Evolutionary conservation across 1,140 invertebrate species (phyloP).

Genomic region (Heliconius hewitsoni): DNA sequence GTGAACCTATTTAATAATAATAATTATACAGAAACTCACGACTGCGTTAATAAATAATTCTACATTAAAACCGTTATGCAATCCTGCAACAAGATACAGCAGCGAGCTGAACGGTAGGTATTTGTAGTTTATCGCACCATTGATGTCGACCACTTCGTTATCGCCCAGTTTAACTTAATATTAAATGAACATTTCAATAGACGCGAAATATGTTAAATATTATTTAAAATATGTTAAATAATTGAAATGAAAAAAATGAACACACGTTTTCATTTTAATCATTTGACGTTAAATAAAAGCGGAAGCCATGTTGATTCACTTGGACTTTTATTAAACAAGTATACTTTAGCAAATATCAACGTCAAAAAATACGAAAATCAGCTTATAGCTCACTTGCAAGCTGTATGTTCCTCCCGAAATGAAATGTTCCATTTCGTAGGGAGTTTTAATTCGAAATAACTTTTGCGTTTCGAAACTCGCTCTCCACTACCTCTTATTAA

Average conservation of each 20-base stretch:
- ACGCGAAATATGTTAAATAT: neutral
- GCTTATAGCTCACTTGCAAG: neutral
- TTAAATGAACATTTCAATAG: neutral
- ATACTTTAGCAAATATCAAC: neutral
- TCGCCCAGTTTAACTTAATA: neutral
- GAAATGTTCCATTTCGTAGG: slow-evolving; percentile 1
- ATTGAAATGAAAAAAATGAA: too few relatives aligned
- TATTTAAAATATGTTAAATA: neutral
- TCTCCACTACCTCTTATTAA: slow-evolving; percentile 2
- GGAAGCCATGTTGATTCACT: too few relatives aligned
- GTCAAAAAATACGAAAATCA: neutral
- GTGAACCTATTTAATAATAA: too few relatives aligned
- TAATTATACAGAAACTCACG: too few relatives aligned
- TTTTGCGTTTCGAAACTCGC: neutral
- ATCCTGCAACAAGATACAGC: neutral
- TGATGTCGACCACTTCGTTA: neutral
- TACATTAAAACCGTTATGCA: neutral
- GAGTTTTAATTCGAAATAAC: neutral
- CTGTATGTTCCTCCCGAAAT: neutral
- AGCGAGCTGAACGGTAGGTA: neutral
- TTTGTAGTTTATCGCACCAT: neutral
- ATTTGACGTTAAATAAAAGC: too few relatives aligned
- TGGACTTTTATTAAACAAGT: too few relatives aligned
- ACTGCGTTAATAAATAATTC: neutral
- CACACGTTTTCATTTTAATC: too few relatives aligned